Evolutionary conservation across 1,140 invertebrate species (phyloP).

Genomic region (Papilio polyxenes): DNA sequence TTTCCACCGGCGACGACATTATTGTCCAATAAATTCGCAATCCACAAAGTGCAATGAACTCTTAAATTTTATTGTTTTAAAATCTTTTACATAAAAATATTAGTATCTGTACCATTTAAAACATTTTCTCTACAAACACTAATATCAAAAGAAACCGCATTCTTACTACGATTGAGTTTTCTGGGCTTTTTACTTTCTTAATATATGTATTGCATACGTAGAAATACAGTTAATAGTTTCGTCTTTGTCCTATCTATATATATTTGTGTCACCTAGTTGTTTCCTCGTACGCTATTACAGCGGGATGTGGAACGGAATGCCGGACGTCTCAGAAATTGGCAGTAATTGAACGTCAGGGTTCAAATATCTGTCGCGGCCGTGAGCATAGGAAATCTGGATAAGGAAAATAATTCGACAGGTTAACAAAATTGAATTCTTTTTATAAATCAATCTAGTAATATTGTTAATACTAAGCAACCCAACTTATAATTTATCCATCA

Average conservation of each 20-base stretch:
- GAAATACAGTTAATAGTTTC: neutral
- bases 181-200: no score
- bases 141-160: no score
- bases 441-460: neutral
- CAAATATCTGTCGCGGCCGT: constrained; percentile 9
- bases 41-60: constrained; percentile 25
- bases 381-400: neutral
- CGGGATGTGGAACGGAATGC: constrained; percentile 23
- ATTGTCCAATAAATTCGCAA: constrained; percentile 14
- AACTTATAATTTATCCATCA: no score
- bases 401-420: neutral
- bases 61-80: constrained; percentile 12
- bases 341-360: constrained; percentile 26
- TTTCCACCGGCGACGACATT: constrained; percentile 16
- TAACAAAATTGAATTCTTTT: neutral
- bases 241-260: neutral
- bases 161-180: neutral
- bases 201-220: neutral
- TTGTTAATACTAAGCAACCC: no score
- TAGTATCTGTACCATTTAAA: neutral
- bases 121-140: neutral
- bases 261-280: neutral
- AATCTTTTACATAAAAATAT: neutral
- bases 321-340: constrained; percentile 23
- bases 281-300: neutral